Evolutionary conservation across 2,113 vertebrate genomes (phyloP).

Genomic region (Oxyura jamaicensis): DNA sequence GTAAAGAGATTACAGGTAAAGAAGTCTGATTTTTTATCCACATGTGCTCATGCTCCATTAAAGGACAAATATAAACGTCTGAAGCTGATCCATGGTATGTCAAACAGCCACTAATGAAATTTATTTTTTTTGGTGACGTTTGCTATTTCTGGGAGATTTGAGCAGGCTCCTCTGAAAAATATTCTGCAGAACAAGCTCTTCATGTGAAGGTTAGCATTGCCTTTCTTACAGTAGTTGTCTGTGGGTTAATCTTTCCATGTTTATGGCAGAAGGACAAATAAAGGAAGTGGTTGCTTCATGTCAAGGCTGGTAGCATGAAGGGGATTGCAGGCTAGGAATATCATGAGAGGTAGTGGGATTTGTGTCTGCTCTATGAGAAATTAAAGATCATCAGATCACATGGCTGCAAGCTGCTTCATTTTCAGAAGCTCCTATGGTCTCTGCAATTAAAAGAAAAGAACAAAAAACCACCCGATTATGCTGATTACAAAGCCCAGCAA

Average conservation of each 20-base stretch:
- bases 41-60: fast-evolving
- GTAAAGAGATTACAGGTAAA: background rate
- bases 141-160: background rate
- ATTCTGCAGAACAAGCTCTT: background rate
- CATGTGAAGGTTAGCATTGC: fast-evolving
- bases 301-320: background rate
- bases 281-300: background rate
- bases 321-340: background rate
- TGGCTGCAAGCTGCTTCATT: background rate
- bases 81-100: background rate
- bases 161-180: background rate
- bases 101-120: background rate
- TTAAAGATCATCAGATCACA: background rate
- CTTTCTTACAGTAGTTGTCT: background rate
- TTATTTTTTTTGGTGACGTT: background rate
- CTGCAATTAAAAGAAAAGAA: background rate
- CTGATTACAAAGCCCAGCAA: background rate
- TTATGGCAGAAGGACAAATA: background rate
- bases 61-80: background rate
- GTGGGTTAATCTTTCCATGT: background rate
- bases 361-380: background rate
- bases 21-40: background rate
- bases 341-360: background rate
- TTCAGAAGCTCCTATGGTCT: background rate
- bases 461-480: background rate